These are phyloP conservation scores for Dasysyrphus albostriatus DNA, from an alignment of 2,888 invertebrate genomes.

Conservation along the genomic window DNA sequence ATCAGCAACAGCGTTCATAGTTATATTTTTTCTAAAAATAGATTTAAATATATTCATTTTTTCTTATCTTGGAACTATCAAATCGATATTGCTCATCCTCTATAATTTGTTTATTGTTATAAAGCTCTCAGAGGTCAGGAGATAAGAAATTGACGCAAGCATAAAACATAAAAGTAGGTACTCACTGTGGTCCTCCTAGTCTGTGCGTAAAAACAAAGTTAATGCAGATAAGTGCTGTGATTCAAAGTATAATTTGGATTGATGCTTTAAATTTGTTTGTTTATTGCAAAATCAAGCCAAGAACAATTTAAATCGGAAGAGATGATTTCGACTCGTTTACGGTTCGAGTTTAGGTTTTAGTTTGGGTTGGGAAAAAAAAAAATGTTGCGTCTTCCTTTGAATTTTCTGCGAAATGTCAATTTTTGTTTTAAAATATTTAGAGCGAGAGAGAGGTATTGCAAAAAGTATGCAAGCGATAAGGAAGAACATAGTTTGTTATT, in stretches of 20 bases:
- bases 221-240: neutral
- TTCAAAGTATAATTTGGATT: neutral
- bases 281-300: neutral
- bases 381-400: too few relatives aligned
- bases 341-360: neutral
- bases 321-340: neutral
- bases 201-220: neutral
- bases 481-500: conserved; percentile 1
- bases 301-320: neutral
- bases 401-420: neutral
- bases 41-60: neutral
- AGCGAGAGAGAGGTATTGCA: neutral
- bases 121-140: conserved; percentile 10
- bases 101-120: neutral
- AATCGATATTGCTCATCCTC: conserved; percentile 12
- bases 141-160: conserved; percentile 45
- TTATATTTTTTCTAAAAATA: neutral
- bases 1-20: conserved; percentile 6
- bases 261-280: too few relatives aligned
- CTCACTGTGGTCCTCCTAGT: conserved; percentile 5
- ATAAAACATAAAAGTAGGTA: neutral
- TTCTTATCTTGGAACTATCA: neutral
- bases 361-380: neutral
- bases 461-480: conserved; percentile 3
- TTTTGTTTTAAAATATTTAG: conserved; percentile 1